Evolutionary conservation across 2,888 invertebrate species (phyloP), one percentile per base, ranked within the genome.

Genomic region (Automeris io): DNA sequence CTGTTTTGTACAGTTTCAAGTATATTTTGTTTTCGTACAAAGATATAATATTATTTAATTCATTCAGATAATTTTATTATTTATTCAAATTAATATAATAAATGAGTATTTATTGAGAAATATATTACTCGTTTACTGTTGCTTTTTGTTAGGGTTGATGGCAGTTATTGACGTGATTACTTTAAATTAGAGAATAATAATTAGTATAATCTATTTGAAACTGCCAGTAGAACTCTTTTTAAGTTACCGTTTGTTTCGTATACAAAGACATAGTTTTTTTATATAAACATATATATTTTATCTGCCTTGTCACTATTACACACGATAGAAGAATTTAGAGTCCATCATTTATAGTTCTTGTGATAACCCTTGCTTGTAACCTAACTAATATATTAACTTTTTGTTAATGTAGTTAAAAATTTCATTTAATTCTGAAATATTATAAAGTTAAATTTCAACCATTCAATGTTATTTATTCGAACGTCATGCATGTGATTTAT

Each of bases 361-460:
- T 81, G 69, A 73, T 82, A 83, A 82, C 85, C 87, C 78, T 83
- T 80, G 87, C 87, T 87, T 87, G 87, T 87, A 87, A 87, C 86
- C 79, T 48, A 69, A 87, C 87, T 87, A 87, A 87, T 66, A 40
- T 76, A 75, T 73, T 82, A 83, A 83, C 77, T 68, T 62, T 53
- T 54, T 58, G 54, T 63, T 65, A 58, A 61, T 57, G 53, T 61
- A 59, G 53, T 61, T 54, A 53, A 53, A 57, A 59, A 51, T 39
- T 50, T 55, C 47, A 54, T 52, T 51, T 29, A 36, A 36, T 26
- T 36, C 25, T 36, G 24, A 19, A 25, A 18, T 34, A 12, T 19
- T 33, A 24, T 18, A 29, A 24, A 13, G 33, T 40, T 40, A 36
- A 38, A 35, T 25, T 16, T 34, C 34, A 9, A 34, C 11, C 16